A percentile compares a stretch with the other conserved stretches of the same genome.
These are phyloP conservation scores for Oceanites oceanicus DNA, from an alignment of 2,113 vertebrate genomes.

Conservation along the genomic window DNA sequence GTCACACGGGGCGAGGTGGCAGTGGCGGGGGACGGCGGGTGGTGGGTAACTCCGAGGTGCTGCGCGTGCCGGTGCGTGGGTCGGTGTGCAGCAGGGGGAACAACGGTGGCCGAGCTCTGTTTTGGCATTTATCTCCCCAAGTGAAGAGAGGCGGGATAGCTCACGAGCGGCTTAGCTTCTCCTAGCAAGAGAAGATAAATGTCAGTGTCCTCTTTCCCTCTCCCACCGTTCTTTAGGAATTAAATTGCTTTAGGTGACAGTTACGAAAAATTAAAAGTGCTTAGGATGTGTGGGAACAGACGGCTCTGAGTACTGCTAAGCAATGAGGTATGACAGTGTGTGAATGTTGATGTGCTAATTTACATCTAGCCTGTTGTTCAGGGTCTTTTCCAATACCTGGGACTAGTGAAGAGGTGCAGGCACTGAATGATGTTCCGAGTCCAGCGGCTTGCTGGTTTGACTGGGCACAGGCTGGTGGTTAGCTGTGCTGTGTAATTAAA, in stretches of 20 bases:
- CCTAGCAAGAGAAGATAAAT: not conserved
- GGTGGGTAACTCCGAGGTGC: accelerated
- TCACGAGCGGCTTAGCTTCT: accelerated
- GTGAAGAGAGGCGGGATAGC: accelerated
- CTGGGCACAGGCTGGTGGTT: not conserved
- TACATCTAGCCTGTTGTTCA: not conserved
- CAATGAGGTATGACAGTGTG: not conserved
- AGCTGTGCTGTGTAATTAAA: not conserved
- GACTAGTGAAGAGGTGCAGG: not conserved
- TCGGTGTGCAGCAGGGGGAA: accelerated
- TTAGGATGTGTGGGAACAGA: not conserved
- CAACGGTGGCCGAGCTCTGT: accelerated
- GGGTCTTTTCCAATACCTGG: not conserved
- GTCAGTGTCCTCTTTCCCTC: not conserved
- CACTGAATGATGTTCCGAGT: not conserved
- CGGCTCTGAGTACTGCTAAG: not conserved
- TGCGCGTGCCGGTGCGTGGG: accelerated
- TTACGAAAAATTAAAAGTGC: not conserved
- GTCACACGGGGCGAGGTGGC: accelerated
- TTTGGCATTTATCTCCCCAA: accelerated
- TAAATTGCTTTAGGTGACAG: not conserved
- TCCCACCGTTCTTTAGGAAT: not conserved
- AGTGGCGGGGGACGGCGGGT: accelerated
- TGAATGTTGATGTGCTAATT: not conserved
- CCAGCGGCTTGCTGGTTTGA: accelerated